Percentiles rank a stretch among this genome's conserved stretches.
Conservation (phyloP, 2,888 invertebrate species). For the Trissonchulus sp. region DNA sequence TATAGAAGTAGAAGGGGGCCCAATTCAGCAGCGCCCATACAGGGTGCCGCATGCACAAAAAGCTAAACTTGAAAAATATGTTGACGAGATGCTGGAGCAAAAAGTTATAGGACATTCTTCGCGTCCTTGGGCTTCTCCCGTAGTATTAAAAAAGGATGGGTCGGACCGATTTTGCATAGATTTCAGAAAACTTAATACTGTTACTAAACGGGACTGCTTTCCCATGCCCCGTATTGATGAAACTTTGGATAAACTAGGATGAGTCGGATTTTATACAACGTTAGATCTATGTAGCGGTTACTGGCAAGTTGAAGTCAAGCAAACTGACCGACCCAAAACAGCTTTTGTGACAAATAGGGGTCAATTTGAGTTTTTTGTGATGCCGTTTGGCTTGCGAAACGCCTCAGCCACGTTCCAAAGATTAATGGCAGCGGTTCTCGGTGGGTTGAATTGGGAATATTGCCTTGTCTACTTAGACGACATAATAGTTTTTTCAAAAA, state of each 20-base stretch:
- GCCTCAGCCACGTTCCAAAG: slow-evolving; percentile 37
- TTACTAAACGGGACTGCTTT: slow-evolving; percentile 26
- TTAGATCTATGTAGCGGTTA: slow-evolving; percentile 28
- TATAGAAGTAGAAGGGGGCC: too few species aligned
- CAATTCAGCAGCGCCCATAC: background rate
- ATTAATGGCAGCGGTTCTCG: slow-evolving; percentile 22
- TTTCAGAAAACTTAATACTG: background rate
- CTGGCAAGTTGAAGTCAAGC: slow-evolving; percentile 28
- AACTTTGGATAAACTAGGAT: background rate
- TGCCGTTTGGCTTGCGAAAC: slow-evolving; percentile 27
- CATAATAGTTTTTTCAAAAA: background rate
- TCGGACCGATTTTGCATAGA: background rate
- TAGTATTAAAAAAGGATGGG: slow-evolving; percentile 22
- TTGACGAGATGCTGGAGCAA: background rate
- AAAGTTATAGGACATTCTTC: background rate
- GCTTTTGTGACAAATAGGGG: slow-evolving; percentile 35
- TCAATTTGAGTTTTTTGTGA: slow-evolving; percentile 34
- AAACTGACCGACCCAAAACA: slow-evolving; percentile 34
- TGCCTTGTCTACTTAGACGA: slow-evolving; percentile 26
- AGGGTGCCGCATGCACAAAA: background rate
- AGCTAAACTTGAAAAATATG: background rate
- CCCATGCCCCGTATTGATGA: slow-evolving; percentile 18
- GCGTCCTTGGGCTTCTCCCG: slow-evolving; percentile 19
- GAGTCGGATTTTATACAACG: slow-evolving; percentile 19
- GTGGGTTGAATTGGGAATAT: background rate